phyloP scores from a whole-genome alignment of 2,113 vertebrate genomes.

The Elgaria multicarinata region DNA sequence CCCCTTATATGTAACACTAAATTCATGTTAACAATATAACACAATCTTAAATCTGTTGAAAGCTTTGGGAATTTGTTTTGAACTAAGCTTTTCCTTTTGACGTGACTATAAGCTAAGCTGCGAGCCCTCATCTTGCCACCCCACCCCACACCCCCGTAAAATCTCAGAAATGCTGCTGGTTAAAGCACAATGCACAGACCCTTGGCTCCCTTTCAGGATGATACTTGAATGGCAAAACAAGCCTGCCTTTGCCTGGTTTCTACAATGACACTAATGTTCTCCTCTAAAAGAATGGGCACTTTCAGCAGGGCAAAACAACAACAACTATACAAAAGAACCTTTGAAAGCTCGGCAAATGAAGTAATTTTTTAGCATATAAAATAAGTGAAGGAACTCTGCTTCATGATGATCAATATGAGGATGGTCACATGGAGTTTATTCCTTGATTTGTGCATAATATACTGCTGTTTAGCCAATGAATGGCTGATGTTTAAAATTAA shows the following conservation, averaged over 20 bases:
- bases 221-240: background rate
- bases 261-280: background rate
- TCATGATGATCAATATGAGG: background rate
- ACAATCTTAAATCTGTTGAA: background rate
- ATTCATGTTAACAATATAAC: background rate
- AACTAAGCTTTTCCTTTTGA: constrained; percentile 11
- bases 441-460: background rate
- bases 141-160: background rate
- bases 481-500: background rate
- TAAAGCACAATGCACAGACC: background rate
- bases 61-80: constrained; percentile 1
- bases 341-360: background rate
- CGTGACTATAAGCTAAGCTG: background rate
- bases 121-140: background rate
- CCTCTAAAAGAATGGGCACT: rapidly evolving
- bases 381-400: background rate
- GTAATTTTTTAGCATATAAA: background rate
- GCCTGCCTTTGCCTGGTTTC: background rate
- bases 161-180: background rate
- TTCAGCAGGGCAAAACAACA: background rate
- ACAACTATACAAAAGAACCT: background rate
- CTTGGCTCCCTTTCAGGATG: rapidly evolving
- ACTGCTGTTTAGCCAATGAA: background rate
- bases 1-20: background rate
- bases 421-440: background rate